phyloP scores from a whole-genome alignment of 2,888 invertebrate genomes.

The Synanthedon andrenaeformis region DNA sequence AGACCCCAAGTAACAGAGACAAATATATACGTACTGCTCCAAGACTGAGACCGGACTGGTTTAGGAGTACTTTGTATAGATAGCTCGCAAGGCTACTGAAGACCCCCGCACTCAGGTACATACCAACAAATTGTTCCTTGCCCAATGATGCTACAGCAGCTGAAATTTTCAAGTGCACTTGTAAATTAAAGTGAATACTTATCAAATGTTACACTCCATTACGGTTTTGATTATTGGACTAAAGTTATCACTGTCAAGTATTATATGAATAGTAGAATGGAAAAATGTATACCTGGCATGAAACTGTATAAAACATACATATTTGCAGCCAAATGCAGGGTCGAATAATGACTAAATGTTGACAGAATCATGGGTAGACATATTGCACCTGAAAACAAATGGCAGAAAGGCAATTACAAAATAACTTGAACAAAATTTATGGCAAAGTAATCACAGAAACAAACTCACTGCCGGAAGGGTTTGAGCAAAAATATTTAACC shows the following conservation, averaged over 20 bases:
- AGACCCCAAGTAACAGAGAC: too few relatives aligned
- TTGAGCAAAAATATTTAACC: slow-evolving; percentile 87
- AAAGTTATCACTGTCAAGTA: too few relatives aligned
- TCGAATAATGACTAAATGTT: slow-evolving; percentile 93
- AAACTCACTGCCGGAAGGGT: slow-evolving; percentile 80
- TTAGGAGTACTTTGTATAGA: slow-evolving; percentile 78
- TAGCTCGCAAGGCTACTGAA: slow-evolving; percentile 89
- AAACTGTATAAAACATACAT: slow-evolving; percentile 97
- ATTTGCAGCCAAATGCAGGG: slow-evolving; percentile 89
- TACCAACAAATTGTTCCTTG: slow-evolving; percentile 90
- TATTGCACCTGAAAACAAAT: slow-evolving; percentile 69
- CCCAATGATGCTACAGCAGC: slow-evolving; percentile 82
- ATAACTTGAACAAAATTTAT: too few relatives aligned
- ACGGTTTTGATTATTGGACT: too few relatives aligned
- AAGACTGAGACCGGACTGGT: slow-evolving; percentile 82
- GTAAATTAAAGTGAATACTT: slow-evolving; percentile 1
- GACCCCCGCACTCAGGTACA: slow-evolving; percentile 91
- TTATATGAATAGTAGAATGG: background rate
- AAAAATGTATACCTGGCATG: slow-evolving; percentile 52
- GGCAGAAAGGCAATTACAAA: background rate
- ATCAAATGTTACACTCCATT: background rate
- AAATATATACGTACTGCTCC: slow-evolving; percentile 83
- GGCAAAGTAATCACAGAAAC: too few relatives aligned
- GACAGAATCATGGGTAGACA: slow-evolving; percentile 93
- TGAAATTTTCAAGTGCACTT: slow-evolving; percentile 22